Base-by-base conservation (phyloP, 2,797 vertebrate genomes). In the Pogoniulus pusillus region DNA sequence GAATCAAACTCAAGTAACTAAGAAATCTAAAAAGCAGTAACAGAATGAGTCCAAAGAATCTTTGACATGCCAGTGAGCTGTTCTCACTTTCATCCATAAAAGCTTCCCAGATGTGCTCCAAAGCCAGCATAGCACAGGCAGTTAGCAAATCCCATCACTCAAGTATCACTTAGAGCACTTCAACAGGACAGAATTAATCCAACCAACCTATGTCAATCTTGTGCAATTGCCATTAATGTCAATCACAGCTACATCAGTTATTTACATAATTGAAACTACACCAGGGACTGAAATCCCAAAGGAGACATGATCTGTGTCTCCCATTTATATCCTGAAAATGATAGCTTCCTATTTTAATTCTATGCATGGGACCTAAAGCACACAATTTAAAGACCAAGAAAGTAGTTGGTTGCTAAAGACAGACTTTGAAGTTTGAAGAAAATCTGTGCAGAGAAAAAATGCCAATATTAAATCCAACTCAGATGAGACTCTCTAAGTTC, bases 341-440 rank as follows among this genome's bases (percentile, higher is more conserved):
- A 26, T 20, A 27, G 58, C 10, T 5, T 26, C n/a, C 43, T 77
- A 6, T 70, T 80, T 81, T 57, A 41, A 64, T 45, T 63, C 53
- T 30, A 6, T 7, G 4, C 4, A 17, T 0, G 1, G 19, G 17
- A 73, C 22, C 39, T 32, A n/a, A 13, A 76, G 43, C 26, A 23
- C 18, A 12, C 30, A 17, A 37, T 66, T 35, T 63, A 37, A 84
- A 68, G 20, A 76, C 29, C 23, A 54, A 54, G 32, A 47, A 78
- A 63, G 12, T 13, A 4, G 18, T 4, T 64, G 41, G 26, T 51
- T 18, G 65, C 27, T 23, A 85, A 45, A 13, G 37, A 13, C 47
- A 76, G 27, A 16, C 12, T 26, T 37, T 3, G 57, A 59, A 22
- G 51, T 41, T 16, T 68, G 54, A 79, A 81, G 43, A 55, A 69